Evolutionary conservation across 64 coral and sea anemone species (phyloP), one percentile per base, ranked within the genome.

Genomic region (Dendrophyllia cribrosa): DNA sequence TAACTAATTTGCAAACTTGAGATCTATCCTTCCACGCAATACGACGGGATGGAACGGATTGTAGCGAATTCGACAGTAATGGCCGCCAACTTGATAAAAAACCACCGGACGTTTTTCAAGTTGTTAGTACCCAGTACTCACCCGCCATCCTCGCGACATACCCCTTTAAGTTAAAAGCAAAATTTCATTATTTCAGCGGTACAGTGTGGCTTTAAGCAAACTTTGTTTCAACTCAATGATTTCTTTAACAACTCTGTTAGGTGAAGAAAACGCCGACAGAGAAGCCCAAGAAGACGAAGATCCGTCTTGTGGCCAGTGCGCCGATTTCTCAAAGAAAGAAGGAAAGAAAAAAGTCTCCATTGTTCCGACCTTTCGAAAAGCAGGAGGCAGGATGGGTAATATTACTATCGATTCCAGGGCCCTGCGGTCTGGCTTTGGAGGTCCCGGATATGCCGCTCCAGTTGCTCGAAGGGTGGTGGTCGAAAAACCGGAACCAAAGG

Each of bases 391-490:
- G 34, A 73, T 96, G 45, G 90, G 85, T 9, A 96, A 96, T 67
- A 59, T 93, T 5, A 72, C 88, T 13, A 83, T 96, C 25, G 91
- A 96, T 51, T 93, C 91, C 48, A 96, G 50, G 25, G 76, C 86
- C 8, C 16, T 96, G 22, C 48, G 89, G 75, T 86, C 85, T 26
- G 89, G 59, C 8, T 58, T 67, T 14, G 81, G 78, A 68, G 87
- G 95, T 15, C 91, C 91, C 59, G 88, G 91, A 7, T 96, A 96
- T 51, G 95, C 95, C 58, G 95, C 95, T 7, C 95, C 95, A 3
- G 92, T 96, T 44, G 75, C 77, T 9, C 79, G 91, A 50, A 89
- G 74, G 19, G 12, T 24, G 48, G 25, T 81, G 1, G 53, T 58
- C 1, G 44, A 75, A 17, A 71, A 26, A 47, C 74, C 91, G 4